Evolutionary conservation across 2,888 invertebrate species (phyloP), one percentile per base, ranked within the genome.

Genomic region (Archips xylosteana): DNA sequence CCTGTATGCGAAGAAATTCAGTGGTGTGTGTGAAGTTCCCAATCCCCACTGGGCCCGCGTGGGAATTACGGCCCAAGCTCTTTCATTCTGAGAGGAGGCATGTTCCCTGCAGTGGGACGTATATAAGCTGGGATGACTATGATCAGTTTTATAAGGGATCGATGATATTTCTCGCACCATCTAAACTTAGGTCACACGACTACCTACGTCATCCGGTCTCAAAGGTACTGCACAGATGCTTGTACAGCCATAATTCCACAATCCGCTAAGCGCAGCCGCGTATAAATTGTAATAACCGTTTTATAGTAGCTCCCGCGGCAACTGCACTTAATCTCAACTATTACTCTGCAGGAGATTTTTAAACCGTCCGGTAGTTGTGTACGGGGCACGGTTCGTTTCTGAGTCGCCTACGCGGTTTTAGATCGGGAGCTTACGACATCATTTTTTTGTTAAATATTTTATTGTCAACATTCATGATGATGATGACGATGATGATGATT

Each of bases 231-330:
- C 34, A 63, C 54, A 70, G 49, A 49, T 49, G 6, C 51, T 61
- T 62, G 63, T 63, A 63, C 68, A 73, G 63, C 73, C 57, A 69
- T 64, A 68, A 73, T 63, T 64, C 63, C 68, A 42, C 73, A 61
- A 73, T 73, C 68, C 63, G 67, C 63, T 59, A 72, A 72, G 67
- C 63, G 63, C 57, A 76, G 81, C 81, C 83, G 81, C 60, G 89
- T 87, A 91, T 92, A 92, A 89, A 92, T 90, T 90, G 89, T 92
- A 92, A 93, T 93, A 92, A 91, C 86, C 87, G 85, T 87, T 88
- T 51, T 84, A 87, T 88, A 85, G 86, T 82, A 82, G 83, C 85
- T 90, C 93, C 91, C 81, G 87, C 83, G 92, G 94, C 93, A 85
- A 91, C 91, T 89, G 86, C 88, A 81, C 87, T 85, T 93, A 92